Evolutionary conservation across 2,113 vertebrate genomes (phyloP).

Genomic region (Typhlomys cinereus): DNA sequence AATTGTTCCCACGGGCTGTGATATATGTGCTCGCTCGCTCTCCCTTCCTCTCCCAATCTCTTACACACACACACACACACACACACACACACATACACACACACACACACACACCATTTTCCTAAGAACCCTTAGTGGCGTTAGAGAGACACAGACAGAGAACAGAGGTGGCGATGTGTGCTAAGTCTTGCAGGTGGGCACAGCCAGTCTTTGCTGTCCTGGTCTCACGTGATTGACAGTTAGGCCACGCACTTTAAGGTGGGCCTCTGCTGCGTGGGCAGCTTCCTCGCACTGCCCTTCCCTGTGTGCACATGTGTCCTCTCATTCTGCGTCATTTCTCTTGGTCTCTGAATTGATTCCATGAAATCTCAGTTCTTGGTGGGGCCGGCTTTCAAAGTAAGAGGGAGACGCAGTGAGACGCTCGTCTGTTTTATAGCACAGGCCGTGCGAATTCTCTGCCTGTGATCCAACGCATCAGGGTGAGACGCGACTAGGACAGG

Average conservation of each 20-base stretch:
- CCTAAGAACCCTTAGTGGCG: not conserved
- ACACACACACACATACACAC: not conserved
- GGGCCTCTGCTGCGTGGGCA: not conserved
- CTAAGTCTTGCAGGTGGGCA: not conserved
- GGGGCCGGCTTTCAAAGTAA: not conserved
- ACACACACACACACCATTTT: not conserved
- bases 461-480: constrained; percentile 61
- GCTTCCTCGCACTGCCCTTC: rapidly evolving
- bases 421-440: not conserved
- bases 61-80: no score
- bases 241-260: not conserved
- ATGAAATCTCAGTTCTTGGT: not conserved
- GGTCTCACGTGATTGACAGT: not conserved
- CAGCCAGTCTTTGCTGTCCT: not conserved
- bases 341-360: not conserved
- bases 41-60: no score
- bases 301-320: not conserved
- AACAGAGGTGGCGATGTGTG: not conserved
- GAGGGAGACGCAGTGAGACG: not conserved
- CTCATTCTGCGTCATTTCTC: not conserved
- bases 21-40: no score
- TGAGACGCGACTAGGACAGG: constrained; percentile 72
- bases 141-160: not conserved
- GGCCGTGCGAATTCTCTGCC: constrained; percentile 44
- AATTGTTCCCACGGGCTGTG: not conserved